These are phyloP conservation scores for Argyra leucocephala DNA, from an alignment of 2,888 invertebrate species.

Conservation along the genomic window DNA sequence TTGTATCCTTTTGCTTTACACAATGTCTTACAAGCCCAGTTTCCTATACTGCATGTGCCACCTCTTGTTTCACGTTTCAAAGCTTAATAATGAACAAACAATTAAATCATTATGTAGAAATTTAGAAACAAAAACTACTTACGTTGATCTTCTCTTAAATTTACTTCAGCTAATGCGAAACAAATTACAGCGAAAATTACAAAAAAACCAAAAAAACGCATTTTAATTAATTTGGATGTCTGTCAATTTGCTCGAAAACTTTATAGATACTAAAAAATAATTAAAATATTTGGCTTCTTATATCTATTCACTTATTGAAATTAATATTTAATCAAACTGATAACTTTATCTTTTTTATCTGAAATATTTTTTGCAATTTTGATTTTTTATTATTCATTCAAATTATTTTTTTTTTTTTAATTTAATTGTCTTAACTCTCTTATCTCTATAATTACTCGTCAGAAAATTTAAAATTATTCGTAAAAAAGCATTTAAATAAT, in stretches of 20 bases:
- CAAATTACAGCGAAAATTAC: not conserved
- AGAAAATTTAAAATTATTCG: no score
- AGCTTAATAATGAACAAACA: not conserved
- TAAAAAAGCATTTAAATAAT: no score
- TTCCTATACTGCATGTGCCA: not conserved
- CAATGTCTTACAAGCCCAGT: not conserved
- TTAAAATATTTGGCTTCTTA: not conserved
- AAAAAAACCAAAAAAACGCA: conserved; percentile 1
- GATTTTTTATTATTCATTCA: no score
- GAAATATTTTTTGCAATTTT: no score
- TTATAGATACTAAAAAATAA: not conserved
- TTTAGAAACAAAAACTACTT: not conserved
- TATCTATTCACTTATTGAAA: not conserved
- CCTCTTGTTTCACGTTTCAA: not conserved
- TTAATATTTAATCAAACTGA: not conserved
- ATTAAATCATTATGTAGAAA: not conserved
- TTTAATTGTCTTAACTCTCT: no score
- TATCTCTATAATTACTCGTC: no score
- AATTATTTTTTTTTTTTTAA: no score
- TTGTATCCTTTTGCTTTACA: not conserved
- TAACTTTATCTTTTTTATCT: not conserved
- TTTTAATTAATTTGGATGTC: not conserved
- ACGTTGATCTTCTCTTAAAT: not conserved
- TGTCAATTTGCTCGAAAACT: not conserved
- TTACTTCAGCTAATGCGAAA: not conserved